Evolutionary conservation across 2,797 vertebrate species (phyloP), one percentile per base, ranked within the genome.

Genomic region (Botia kubotai): DNA sequence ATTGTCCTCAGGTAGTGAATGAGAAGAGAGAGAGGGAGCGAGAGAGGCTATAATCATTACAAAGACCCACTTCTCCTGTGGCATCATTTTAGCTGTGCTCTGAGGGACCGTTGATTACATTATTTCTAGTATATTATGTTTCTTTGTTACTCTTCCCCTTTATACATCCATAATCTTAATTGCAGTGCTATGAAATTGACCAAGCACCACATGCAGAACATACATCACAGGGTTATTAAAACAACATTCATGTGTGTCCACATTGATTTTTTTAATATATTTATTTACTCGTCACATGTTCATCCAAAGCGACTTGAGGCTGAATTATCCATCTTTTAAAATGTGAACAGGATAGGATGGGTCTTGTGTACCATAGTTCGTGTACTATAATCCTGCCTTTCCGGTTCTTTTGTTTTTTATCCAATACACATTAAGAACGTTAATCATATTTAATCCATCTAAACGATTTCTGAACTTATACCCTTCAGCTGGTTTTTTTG

Each of bases 1-100:
- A 71, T 70, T 70, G 55, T 71, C 62, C 60, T 70, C 67, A 71
- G 21, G 65, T 14, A 7, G 36, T 8, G 60, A 33, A 16, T 16
- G 60, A 62, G 26, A 29, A 29, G 7, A 63, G 60, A 17, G 23
- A 55, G 50, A 17, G 50, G 17, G 50, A 17, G 46, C 2, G 48
- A 10, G 43, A 10, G 39, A n/a, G 23, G 67, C 33, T 78, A 21
- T 43, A 69, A 46, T 77, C 65, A 77, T 77, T 58, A 58, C 50
- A 77, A 43, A 69, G 76, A 36, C 67, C 23, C 55, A 48, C 55
- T 78, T 69, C 55, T 21, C 43, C 11, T 17, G 29, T 66, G 13
- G 29, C 52, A 33, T 66, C 46, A 69, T 77, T 77, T 77, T 21
- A 48, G 36, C 36, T 57, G 46, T 60, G 53, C 66, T 78, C 66